These are phyloP conservation scores for Toxostoma redivivum DNA, from an alignment of 2,113 vertebrate genomes.

Conservation along the genomic window DNA sequence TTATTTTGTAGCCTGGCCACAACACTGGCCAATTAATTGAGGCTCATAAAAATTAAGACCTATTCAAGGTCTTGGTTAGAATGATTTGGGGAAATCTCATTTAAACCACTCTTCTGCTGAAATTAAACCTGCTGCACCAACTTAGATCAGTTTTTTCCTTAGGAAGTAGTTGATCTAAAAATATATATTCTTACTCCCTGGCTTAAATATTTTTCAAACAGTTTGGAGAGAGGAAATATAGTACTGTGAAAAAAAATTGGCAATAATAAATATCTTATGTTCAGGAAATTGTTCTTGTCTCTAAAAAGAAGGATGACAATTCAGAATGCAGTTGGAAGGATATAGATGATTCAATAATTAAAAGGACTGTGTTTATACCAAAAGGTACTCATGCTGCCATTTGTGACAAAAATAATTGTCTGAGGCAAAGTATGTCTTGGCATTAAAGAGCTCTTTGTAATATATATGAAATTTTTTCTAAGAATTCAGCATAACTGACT, in stretches of 20 bases:
- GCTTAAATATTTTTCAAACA: not conserved
- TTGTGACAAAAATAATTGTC: constrained; percentile 14
- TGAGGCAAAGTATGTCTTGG: not conserved
- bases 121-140: not conserved
- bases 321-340: not conserved
- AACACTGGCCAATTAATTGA: constrained; percentile 14
- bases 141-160: not conserved
- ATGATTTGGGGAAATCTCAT: not conserved
- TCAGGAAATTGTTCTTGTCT: not conserved
- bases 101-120: not conserved
- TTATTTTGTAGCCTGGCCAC: not conserved
- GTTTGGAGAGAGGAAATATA: not conserved
- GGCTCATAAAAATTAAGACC: constrained; percentile 21
- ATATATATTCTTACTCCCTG: not conserved
- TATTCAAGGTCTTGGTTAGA: constrained; percentile 1
- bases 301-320: not conserved
- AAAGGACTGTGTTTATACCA: not conserved
- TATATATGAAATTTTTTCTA: not conserved
- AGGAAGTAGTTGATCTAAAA: not conserved
- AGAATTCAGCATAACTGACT: not conserved
- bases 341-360: constrained; percentile 14
- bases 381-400: not conserved
- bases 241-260: not conserved
- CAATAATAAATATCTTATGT: not conserved
- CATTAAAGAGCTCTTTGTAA: not conserved